Conservation (phyloP, 2,113 vertebrate species). For the Bettongia penicillata region DNA sequence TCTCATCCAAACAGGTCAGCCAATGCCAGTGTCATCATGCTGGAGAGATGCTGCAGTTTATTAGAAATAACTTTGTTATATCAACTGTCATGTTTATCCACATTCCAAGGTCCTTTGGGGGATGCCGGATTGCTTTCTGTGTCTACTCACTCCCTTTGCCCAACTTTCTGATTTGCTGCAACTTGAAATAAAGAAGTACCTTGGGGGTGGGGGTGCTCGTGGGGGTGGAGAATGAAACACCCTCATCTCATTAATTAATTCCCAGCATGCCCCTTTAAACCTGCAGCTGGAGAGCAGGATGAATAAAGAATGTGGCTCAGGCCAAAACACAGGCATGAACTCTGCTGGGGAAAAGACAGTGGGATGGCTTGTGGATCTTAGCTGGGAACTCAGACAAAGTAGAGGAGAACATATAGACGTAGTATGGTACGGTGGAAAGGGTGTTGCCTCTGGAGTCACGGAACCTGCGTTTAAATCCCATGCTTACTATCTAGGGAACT, state of each 20-base stretch:
- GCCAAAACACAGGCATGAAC: constrained; percentile 15
- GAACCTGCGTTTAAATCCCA: background rate
- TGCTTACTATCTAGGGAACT: background rate
- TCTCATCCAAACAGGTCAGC: background rate
- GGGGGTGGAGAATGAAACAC: background rate
- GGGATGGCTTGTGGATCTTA: background rate
- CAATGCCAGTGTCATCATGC: constrained; percentile 14
- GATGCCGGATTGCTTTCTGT: background rate
- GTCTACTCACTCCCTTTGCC: background rate
- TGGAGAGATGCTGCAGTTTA: background rate
- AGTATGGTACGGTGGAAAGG: background rate
- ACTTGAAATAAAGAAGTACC: background rate
- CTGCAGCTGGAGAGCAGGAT: background rate
- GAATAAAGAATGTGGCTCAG: background rate
- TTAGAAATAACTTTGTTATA: background rate
- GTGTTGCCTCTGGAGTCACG: background rate
- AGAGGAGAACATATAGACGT: background rate
- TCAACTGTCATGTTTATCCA: background rate
- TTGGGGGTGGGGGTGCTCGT: background rate
- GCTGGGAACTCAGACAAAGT: constrained; percentile 14
- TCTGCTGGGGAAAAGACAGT: background rate
- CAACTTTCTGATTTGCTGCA: constrained; percentile 2
- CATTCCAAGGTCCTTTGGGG: background rate
- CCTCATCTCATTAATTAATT: background rate
- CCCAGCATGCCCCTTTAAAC: background rate